Conservation (phyloP, 1,140 invertebrate genomes). For the Cataglyphis hispanica region DNA sequence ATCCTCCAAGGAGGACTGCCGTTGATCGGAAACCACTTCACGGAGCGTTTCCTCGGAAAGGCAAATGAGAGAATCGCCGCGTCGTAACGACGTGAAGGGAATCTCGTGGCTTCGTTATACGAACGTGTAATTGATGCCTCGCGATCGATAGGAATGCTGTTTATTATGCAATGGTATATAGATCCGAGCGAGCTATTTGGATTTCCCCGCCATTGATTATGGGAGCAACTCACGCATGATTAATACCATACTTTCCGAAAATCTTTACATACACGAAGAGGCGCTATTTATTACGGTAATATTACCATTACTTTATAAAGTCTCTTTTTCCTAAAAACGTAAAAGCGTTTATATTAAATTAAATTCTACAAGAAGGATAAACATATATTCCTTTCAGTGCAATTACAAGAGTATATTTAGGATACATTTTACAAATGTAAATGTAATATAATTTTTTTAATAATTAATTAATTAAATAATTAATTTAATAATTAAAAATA, state of each 20-base stretch:
- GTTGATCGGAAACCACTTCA: constrained; percentile 50
- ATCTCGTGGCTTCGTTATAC: constrained; percentile 60
- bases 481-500: too few relatives aligned
- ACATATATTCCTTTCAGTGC: too few relatives aligned
- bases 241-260: neutral
- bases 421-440: too few relatives aligned
- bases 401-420: too few relatives aligned
- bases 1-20: constrained; percentile 36
- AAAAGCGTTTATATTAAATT: neutral
- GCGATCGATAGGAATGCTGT: constrained; percentile 56
- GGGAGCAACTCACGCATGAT: neutral
- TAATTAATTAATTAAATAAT: too few relatives aligned
- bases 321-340: neutral
- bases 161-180: constrained; percentile 30
- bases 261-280: neutral
- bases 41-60: constrained; percentile 31
- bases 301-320: neutral
- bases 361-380: neutral
- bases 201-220: neutral
- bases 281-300: constrained; percentile 1
- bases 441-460: too few relatives aligned
- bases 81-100: constrained; percentile 55
- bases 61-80: constrained; percentile 64
- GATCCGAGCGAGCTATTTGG: neutral
- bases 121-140: constrained; percentile 55